Evolutionary conservation across 2,113 vertebrate genomes (phyloP).

Genomic region (Boulengeromyrus knoepffleri): DNA sequence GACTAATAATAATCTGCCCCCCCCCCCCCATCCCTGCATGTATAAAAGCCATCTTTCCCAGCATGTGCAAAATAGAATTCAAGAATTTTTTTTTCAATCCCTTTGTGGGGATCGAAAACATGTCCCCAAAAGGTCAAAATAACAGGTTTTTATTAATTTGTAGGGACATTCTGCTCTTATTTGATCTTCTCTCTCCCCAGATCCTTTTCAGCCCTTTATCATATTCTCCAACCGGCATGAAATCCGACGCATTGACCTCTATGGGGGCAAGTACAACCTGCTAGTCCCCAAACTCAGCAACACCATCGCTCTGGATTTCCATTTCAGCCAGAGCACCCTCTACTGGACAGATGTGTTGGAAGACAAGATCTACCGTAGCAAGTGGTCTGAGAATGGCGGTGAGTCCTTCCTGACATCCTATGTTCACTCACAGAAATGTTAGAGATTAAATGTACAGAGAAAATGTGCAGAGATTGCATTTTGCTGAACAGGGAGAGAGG

Average conservation of each 20-base stretch:
- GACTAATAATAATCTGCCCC: neutral
- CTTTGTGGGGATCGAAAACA: neutral
- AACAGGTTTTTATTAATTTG: neutral
- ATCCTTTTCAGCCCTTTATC: constrained; percentile 94
- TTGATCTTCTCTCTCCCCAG: constrained; percentile 45
- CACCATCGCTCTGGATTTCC: constrained; percentile 95
- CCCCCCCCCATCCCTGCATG: too few relatives aligned
- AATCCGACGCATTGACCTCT: constrained; percentile 90
- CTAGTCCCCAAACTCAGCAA: constrained; percentile 87
- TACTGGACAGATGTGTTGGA: constrained; percentile 98
- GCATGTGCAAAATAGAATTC: neutral
- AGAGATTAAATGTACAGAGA: too few relatives aligned
- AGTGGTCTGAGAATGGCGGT: constrained; percentile 92
- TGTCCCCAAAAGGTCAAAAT: neutral
- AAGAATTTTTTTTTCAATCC: neutral
- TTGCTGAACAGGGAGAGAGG: neutral
- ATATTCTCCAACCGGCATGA: constrained; percentile 98
- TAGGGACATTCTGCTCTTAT: neutral
- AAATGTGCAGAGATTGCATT: neutral
- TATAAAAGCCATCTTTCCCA: neutral
- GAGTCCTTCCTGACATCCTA: neutral
- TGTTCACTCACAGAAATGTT: too few relatives aligned
- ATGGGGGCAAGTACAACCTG: constrained; percentile 90
- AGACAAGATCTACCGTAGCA: constrained; percentile 95
- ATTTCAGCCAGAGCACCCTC: constrained; percentile 89